These are phyloP conservation scores for Agonopterix arenella DNA, from an alignment of 2,888 invertebrate species.

Conservation along the genomic window DNA sequence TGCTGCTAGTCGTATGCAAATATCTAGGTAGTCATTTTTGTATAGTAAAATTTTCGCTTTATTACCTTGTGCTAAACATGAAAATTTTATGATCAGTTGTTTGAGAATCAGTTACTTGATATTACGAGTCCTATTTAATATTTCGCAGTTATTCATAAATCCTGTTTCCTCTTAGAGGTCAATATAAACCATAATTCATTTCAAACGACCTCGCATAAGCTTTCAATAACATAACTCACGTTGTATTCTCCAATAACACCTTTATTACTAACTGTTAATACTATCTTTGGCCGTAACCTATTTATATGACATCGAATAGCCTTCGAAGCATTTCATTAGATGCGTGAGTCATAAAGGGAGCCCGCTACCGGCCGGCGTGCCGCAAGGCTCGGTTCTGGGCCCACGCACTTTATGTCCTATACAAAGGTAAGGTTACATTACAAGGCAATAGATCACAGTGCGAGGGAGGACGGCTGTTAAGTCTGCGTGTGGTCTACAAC, in stretches of 20 bases:
- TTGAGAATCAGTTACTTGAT: too few relatives aligned
- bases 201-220: too few relatives aligned
- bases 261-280: background rate
- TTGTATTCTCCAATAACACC: background rate
- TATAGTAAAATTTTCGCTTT: too few relatives aligned
- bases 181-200: too few relatives aligned
- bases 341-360: conserved; percentile 22
- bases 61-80: too few relatives aligned
- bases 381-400: conserved; percentile 22
- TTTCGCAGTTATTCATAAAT: too few relatives aligned
- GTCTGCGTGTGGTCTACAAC: conserved; percentile 25
- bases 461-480: conserved; percentile 24
- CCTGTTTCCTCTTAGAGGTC: too few relatives aligned
- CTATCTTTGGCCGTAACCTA: background rate
- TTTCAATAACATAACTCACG: too few relatives aligned
- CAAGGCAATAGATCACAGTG: conserved; percentile 21
- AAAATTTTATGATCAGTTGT: too few relatives aligned
- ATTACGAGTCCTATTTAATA: too few relatives aligned
- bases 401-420: conserved; percentile 20
- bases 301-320: background rate
- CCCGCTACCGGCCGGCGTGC: conserved; percentile 22
- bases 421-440: conserved; percentile 2
- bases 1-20: too few relatives aligned
- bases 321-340: conserved; percentile 1
- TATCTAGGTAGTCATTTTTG: too few relatives aligned